Evolutionary conservation across 64 coral and sea anemone genomes (phyloP), one percentile per base, ranked within the genome.

Genomic region (Acropora yongei): DNA sequence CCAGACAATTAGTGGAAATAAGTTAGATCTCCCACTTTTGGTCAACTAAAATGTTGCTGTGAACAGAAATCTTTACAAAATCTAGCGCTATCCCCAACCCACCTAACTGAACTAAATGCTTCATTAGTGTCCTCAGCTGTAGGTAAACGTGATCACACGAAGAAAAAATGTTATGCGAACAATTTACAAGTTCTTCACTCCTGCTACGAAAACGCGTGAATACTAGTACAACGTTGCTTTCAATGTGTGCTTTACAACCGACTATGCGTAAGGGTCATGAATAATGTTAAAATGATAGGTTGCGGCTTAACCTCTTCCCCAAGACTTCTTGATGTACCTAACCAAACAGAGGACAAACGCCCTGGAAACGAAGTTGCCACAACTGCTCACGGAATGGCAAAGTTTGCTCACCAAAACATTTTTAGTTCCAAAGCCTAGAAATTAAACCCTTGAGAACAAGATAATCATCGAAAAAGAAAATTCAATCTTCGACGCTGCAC

Each of bases 401-500:
- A 65, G 60, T 65, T 65, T 65, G 60, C 60, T 65, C 60, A 1
- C 60, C 60, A 65, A 65, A 65, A 65, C 60, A 1, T 65, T 65
- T 65, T 65, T 16, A 65, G 60, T 1, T 65, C 66, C 18, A 5
- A 87, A 73, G 55, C 67, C 44, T 74, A 6, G 60, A 65, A 65
- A 65, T 65, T 10, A 0, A 65, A 60, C 49, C 2, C 48, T 30
- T 58, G 80, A 58, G 49, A 58, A 30, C 51, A 9, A 65, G 16
- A 1, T 49, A 17, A 58, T 13, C 60, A 60, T 20, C 17, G 41
- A 20, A 11, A 57, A 83, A 83, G 41, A 4, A 18, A 63, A 40
- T 74, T 82, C 20, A 94, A 77, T 71, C 80, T 19, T 95, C 84
- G 6, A 98, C 78, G 65, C 92, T 91, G 60, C 96, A 98, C 96